Percentiles rank a stretch among this genome's conserved stretches.
phyloP scores from a whole-genome alignment of 23 tunicate genomes.

The Ciona savignyi region DNA sequence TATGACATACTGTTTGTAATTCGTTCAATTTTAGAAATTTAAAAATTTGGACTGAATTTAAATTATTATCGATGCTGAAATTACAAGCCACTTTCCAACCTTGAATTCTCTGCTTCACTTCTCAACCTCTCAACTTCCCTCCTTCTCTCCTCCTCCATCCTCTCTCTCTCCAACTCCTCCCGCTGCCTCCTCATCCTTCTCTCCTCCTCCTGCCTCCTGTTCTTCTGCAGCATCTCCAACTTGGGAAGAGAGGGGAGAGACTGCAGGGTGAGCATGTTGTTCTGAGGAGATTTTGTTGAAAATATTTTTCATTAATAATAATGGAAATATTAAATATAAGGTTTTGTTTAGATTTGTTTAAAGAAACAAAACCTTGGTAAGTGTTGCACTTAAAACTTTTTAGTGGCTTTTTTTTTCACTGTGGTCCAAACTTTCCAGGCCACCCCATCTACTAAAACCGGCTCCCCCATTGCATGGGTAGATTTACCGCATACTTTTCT shows the following conservation, averaged over 20 bases:
- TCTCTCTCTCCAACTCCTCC: conserved; percentile 38
- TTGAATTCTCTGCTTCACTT: conserved; percentile 38
- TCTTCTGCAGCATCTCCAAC: conserved; percentile 48
- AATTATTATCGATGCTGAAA: too few species aligned
- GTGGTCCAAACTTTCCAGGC: too few species aligned
- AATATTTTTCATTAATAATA: neutral
- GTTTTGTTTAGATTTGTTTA: neutral
- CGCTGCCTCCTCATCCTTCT: conserved; percentile 44
- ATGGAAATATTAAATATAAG: neutral
- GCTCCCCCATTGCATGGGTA: too few species aligned
- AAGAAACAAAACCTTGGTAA: neutral
- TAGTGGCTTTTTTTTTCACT: too few species aligned
- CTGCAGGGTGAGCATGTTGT: conserved; percentile 79
- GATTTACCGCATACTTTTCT: too few species aligned
- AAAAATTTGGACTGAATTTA: too few species aligned
- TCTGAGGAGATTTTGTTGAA: conserved; percentile 28
- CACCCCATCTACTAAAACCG: too few species aligned
- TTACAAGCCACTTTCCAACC: too few species aligned
- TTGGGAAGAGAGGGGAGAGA: conserved; percentile 85
- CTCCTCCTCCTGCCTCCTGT: conserved; percentile 65
- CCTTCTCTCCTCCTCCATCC: conserved; percentile 58
- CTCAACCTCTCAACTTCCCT: conserved; percentile 38
- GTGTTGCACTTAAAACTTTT: too few species aligned
- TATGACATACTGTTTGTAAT: too few species aligned
- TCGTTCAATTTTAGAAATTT: too few species aligned